Conservation (phyloP, 2,888 invertebrate species). For the Eurytoma californica region DNA sequence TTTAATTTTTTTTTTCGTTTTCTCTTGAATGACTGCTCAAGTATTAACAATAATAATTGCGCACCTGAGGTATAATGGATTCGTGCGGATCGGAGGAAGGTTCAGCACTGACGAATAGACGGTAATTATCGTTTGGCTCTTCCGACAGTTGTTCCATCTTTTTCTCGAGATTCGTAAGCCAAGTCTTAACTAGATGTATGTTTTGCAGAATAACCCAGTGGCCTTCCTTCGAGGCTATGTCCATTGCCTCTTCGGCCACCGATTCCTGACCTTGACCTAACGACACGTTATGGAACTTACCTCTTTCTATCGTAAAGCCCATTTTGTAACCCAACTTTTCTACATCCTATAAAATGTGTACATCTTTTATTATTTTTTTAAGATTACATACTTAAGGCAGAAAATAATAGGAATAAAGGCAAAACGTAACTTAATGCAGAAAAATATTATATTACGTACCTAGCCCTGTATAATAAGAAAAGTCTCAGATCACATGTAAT, state of each 20-base stretch:
- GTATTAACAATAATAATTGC: not conserved
- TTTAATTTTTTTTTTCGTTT: not conserved
- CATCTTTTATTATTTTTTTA: too few relatives aligned
- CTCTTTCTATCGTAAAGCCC: conserved; percentile 86
- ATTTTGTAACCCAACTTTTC: conserved; percentile 89
- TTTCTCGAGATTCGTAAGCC: conserved; percentile 93
- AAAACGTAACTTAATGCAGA: too few relatives aligned
- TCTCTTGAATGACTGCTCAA: not conserved
- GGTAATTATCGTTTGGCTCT: conserved; percentile 76
- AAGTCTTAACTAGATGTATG: conserved; percentile 92
- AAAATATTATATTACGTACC: too few relatives aligned
- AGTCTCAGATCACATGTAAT: too few relatives aligned
- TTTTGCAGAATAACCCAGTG: conserved; percentile 97
- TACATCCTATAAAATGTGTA: conserved; percentile 80
- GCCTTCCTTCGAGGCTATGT: conserved; percentile 82
- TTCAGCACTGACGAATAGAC: conserved; percentile 91
- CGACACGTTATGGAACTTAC: conserved; percentile 94
- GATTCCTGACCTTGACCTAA: conserved; percentile 96
- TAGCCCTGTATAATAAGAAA: too few relatives aligned
- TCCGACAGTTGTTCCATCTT: conserved; percentile 89
- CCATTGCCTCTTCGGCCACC: conserved; percentile 92
- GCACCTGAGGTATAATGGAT: conserved; percentile 79
- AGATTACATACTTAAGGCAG: too few relatives aligned
- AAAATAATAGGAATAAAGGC: too few relatives aligned
- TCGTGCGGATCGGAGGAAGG: conserved; percentile 83